Evolutionary conservation across 2,888 invertebrate species (phyloP), one percentile per base, ranked within the genome.

Genomic region (Aspidiotus rigidus): DNA sequence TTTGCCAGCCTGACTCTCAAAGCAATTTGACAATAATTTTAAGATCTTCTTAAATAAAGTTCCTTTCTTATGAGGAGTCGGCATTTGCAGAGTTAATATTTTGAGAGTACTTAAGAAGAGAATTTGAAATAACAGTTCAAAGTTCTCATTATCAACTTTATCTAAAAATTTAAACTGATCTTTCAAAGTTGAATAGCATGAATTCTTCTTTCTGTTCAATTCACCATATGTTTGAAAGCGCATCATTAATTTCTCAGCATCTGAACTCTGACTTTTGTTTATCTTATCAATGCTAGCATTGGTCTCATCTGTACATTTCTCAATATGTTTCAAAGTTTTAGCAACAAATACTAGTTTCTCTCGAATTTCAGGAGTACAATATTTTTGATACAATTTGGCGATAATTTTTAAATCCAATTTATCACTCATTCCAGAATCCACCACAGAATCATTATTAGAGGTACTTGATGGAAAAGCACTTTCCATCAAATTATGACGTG

Each of bases 81-180:
- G 69, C 9, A 71, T 70, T 9, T 69, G 57, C 28, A 28, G 28
- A 28, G 28, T 28, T 9, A 70, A 60, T 11, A 72, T 69, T 7
- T 69, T 72, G 39, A 72, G 40, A 13, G 71, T 71, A 62, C 72
- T 69, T 13, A 72, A 41, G 11, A 72, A 72, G 40, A 72, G 71
- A 49, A 72, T 61, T 59, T 71, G 69, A 17, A 72, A 72, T 10
- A 66, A 40, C 9, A 41, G 10, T 59, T 72, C 72, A 62, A 72
- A 72, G 28, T 69, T 69, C 1, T 62, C 41, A 2, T 17, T 11
- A 39, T 49, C 15, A 7, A 59, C 11, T 10, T 15, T 7, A 39
- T 69, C 39, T 0, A 72, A 53, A 1, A 39, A 5, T 10, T 62
- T 7, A 62, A 72, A 72, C n/a, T 71, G 10, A 5, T 41, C 28